Base-by-base conservation (phyloP, 2,113 vertebrate genomes). In the Myrmecophaga tridactyla region DNA sequence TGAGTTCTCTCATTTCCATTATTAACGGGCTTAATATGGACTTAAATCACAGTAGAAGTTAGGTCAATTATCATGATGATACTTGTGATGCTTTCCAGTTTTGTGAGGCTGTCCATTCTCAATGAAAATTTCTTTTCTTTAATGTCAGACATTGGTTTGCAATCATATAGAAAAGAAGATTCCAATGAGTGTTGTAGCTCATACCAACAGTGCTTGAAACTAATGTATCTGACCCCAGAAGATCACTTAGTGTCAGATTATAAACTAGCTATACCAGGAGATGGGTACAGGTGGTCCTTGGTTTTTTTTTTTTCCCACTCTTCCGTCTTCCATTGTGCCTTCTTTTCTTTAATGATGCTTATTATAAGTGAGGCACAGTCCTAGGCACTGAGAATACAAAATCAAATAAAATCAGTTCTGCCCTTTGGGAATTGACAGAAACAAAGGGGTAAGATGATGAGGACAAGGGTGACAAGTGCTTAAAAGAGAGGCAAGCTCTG, bases 211-310 rank as follows among this genome's bases (percentile, higher is more conserved):
- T 96, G 97, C 31, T 97, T 98, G 13, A 67, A 89, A 67, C 97
- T 99, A 73, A 98, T 98, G 2, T 98, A 99, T 98, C 97, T 97
- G 96, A 97, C 99, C 1, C 99, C 99, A 13, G 99, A 99, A 97
- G 97, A 97, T 56, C 97, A 97, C 6, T 97, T 92, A 23, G 14
- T 92, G 60, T 83, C 96, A 36, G 96, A 97, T 75, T 94, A 95
- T 73, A 99, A 99, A 96, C 98, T 98, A 17, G 98, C 98, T 0
- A 93, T 98, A 43, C 94, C 97, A 25, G 98, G 98, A 94, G 99
- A 99, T 0, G 97, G 99, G 41, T 99, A 99, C 98, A 99, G 99
- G 83, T 72, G 99, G 86, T 72, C 18, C 46, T 53, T 95, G 67
- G 7, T 0, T 0, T 56, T 31, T 73, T 0, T 0, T 56, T 31